phyloP scores from a whole-genome alignment of 2,888 invertebrate genomes.

The Acleris sparsana region DNA sequence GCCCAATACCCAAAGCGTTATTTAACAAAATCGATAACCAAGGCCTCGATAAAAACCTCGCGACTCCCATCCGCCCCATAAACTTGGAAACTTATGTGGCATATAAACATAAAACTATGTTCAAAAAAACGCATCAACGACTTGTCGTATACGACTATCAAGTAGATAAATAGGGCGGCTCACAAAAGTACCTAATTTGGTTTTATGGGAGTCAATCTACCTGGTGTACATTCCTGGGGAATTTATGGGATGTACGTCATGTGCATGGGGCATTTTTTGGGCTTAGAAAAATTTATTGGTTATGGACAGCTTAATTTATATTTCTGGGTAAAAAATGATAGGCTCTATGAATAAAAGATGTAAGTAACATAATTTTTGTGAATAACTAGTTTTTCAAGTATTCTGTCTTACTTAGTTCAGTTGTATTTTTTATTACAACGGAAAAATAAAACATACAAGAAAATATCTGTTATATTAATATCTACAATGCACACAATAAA shows the following conservation, averaged over 20 bases:
- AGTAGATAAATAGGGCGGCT: constrained; percentile 61
- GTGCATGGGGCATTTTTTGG: constrained; percentile 46
- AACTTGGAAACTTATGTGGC: constrained; percentile 39
- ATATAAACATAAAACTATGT: constrained; percentile 41
- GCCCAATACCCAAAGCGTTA: constrained; percentile 21
- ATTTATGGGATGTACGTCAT: constrained; percentile 75
- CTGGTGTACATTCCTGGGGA: constrained; percentile 65
- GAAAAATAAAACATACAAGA: too few species aligned
- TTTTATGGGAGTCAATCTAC: constrained; percentile 61
- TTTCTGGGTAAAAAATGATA: constrained; percentile 12
- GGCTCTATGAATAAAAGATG: constrained; percentile 13
- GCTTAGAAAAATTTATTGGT: constrained; percentile 67
- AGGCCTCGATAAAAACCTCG: constrained; percentile 38
- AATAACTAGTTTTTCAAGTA: too few species aligned
- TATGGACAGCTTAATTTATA: constrained; percentile 41
- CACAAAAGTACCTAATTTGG: constrained; percentile 65
- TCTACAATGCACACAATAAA: too few species aligned
- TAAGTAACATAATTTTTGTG: background rate
- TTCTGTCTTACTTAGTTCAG: too few species aligned
- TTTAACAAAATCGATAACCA: constrained; percentile 24
- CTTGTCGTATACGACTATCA: constrained; percentile 52
- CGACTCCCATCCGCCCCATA: constrained; percentile 39
- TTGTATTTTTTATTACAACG: too few species aligned
- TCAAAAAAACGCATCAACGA: constrained; percentile 52
- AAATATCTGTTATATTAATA: too few species aligned